phyloP scores from a whole-genome alignment of 2,797 vertebrate species.

The Characodon lateralis region DNA sequence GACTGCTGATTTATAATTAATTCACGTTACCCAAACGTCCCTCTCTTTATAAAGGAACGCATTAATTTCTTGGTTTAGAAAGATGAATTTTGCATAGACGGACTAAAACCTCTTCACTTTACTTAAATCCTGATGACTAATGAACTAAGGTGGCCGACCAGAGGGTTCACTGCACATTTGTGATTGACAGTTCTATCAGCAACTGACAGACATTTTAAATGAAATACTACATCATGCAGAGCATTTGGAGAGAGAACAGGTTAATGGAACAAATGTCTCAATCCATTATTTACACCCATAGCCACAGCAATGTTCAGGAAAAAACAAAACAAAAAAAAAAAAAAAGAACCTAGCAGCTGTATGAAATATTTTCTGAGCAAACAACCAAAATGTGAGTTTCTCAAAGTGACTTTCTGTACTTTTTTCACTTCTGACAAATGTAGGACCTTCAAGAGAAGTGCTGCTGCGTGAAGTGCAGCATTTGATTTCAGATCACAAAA shows the following conservation, averaged over 20 bases:
- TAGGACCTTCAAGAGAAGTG: conserved; percentile 6
- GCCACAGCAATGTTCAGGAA: conserved; percentile 15
- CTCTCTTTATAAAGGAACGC: neutral
- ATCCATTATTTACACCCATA: conserved; percentile 30
- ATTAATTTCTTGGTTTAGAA: neutral
- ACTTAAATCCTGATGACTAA: conserved; percentile 21
- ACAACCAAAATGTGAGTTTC: conserved; percentile 30
- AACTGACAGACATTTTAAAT: conserved; percentile 28
- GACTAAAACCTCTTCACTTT: neutral
- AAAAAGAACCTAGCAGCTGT: neutral
- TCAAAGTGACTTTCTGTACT: conserved; percentile 26
- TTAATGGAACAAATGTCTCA: conserved; percentile 25
- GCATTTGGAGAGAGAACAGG: conserved; percentile 22
- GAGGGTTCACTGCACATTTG: conserved; percentile 2
- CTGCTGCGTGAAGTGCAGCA: conserved; percentile 20
- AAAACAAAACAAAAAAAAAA: neutral
- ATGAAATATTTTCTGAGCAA: conserved; percentile 8
- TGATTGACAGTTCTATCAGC: conserved; percentile 42
- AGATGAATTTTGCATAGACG: conserved; percentile 1
- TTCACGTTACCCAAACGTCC: neutral
- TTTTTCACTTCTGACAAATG: conserved; percentile 28
- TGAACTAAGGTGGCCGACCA: neutral
- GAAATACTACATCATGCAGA: conserved; percentile 15
- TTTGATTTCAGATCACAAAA: conserved; percentile 37
- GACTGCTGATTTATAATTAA: conserved; percentile 48